Evolutionary conservation across 2,888 invertebrate species (phyloP), one percentile per base, ranked within the genome.

Genomic region (Drymonia ruficornis): DNA sequence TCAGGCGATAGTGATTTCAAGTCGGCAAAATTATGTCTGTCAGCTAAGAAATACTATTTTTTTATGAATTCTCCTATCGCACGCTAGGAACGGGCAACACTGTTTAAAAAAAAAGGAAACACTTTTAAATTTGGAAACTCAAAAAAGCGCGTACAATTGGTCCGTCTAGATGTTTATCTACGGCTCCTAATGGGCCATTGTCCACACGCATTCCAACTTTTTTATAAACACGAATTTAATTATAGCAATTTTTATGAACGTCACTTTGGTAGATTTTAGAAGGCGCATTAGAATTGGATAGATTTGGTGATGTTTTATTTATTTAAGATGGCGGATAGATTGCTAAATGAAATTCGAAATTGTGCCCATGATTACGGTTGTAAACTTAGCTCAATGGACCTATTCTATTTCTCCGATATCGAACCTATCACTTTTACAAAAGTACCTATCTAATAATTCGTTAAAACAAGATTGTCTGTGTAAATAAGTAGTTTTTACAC

Each of bases 171-270:
- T 91, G 80, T 78, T 83, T 87, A 91, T 91, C 91, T 84, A 84
- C 69, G 74, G 80, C 63, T 65, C 82, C 83, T 91, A 91, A 91
- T 91, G 90, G 91, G 75, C 90, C 78, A 91, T 91, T 91, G 91
- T 91, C 84, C 83, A 68, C 74, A 75, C 62, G 74, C 66, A 76
- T 72, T 76, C 67, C 69, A 63, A 74, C 66, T 80, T 84, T 82
- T 86, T 86, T 86, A 70, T 65, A 75, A 76, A 74, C 76, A 72
- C 67, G 80, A 78, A 78, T 86, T 89, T 90, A 90, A 90, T 90
- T 89, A 83, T 85, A 74, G 83, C 83, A 87, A 90, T 90, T 90
- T 90, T 90, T 90, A 90, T 82, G 81, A 83, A 84, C 34, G 47
- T 47, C 47, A 47, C 34, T 19, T 12, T 19, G 40, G 16, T 7